Percentiles rank a stretch among this genome's conserved stretches.
These are phyloP conservation scores for Popillia japonica DNA, from an alignment of 1,140 invertebrate species.

Conservation along the genomic window DNA sequence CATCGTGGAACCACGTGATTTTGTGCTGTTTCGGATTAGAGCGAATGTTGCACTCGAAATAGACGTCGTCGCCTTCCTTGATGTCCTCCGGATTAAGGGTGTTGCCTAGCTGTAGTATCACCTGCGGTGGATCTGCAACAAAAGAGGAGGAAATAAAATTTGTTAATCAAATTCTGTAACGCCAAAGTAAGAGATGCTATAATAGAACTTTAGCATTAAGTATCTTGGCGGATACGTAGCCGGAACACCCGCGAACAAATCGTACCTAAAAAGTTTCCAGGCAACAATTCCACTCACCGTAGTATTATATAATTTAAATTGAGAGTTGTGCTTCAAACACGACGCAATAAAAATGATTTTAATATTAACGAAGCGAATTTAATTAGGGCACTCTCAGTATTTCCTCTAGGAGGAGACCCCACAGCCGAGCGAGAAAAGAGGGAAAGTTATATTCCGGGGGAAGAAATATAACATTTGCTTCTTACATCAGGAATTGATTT, in stretches of 20 bases:
- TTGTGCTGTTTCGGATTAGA: slow-evolving; percentile 85
- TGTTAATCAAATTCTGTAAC: no score
- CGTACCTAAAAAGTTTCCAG: no score
- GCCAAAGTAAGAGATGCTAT: no score
- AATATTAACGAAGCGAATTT: slow-evolving; percentile 26
- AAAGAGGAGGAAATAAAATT: background rate
- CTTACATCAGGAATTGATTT: slow-evolving; percentile 23
- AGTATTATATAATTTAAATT: background rate
- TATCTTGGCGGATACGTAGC: no score
- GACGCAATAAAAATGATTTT: slow-evolving; percentile 24
- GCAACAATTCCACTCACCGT: background rate
- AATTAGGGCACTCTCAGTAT: background rate
- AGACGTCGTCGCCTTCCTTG: no score
- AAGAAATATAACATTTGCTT: background rate
- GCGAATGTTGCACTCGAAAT: slow-evolving; percentile 88
- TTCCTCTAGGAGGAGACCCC: background rate
- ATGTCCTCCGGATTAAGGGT: slow-evolving; percentile 87
- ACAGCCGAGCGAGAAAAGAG: background rate
- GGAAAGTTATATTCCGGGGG: background rate
- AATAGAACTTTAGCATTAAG: no score
- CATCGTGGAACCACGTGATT: slow-evolving; percentile 87
- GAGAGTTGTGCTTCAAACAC: background rate
- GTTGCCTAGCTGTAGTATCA: slow-evolving; percentile 82
- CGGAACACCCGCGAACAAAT: no score
- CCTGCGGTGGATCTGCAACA: slow-evolving; percentile 82